Conservation (phyloP, 2,888 invertebrate genomes). For the Anticlea derivata region DNA sequence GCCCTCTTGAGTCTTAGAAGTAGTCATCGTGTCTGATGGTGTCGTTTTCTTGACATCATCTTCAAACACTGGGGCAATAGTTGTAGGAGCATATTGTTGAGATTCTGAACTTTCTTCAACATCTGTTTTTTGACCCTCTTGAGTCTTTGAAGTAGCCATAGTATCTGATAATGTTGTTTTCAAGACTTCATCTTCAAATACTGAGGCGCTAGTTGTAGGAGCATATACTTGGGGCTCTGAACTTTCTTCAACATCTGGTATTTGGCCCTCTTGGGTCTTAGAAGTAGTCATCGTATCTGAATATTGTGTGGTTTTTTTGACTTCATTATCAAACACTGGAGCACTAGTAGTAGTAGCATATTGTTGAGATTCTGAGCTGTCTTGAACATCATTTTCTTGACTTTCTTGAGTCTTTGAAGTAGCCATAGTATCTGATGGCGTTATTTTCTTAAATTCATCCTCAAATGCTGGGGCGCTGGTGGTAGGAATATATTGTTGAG, state of each 20-base stretch:
- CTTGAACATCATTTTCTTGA: not conserved
- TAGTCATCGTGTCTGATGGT: not conserved
- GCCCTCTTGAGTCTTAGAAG: not conserved
- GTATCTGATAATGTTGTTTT: not conserved
- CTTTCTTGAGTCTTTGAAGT: not conserved
- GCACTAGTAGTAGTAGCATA: not conserved
- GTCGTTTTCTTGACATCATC: conserved; percentile 10
- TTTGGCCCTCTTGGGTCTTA: conserved; percentile 1
- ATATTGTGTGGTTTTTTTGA: conserved; percentile 19
- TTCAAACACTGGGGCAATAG: conserved; percentile 13
- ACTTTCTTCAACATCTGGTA: conserved; percentile 1
- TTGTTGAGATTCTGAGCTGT: not conserved
- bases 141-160: conserved; percentile 3
- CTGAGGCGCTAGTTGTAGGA: conserved; percentile 22
- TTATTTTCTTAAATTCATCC: conserved; percentile 14
- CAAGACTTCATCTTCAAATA: conserved; percentile 17
- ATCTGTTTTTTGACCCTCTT: not conserved
- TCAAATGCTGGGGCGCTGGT: conserved; percentile 15
- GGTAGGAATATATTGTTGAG: conserved; percentile 13
- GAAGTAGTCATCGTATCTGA: conserved; percentile 2
- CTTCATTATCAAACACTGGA: conserved; percentile 17
- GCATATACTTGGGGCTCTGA: conserved; percentile 18
- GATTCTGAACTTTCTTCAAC: conserved; percentile 7
- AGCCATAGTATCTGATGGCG: not conserved
- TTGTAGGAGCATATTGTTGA: conserved; percentile 13